Conservation (phyloP, 2,797 vertebrate species). For the Bradypus variegatus region DNA sequence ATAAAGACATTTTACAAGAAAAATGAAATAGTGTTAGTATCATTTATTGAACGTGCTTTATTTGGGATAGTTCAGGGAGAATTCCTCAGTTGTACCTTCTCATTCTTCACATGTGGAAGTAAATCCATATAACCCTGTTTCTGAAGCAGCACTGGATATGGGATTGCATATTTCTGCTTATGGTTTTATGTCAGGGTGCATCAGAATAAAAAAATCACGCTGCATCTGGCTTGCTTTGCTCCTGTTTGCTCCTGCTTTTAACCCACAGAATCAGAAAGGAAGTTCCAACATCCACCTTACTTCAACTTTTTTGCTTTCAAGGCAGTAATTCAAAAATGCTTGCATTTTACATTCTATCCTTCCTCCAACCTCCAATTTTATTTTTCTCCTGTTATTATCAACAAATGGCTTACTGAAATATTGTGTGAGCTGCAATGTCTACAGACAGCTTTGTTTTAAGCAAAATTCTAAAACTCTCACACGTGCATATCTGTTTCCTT, state of each 20-base stretch:
- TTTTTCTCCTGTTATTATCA: not conserved
- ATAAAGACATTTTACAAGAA: not conserved
- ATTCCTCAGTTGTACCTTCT: not conserved
- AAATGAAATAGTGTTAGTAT: not conserved
- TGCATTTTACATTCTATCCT: not conserved
- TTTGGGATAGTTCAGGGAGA: not conserved
- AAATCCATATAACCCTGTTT: not conserved
- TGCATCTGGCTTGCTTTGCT: not conserved
- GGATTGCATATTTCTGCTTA: not conserved
- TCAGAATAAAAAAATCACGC: conserved; percentile 5
- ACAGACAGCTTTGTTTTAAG: conserved; percentile 30
- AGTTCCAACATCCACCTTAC: not conserved
- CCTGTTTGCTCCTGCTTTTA: not conserved
- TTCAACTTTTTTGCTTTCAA: conserved; percentile 3
- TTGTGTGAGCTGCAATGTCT: not conserved
- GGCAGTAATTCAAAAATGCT: not conserved
- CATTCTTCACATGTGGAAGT: not conserved
- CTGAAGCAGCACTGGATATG: not conserved
- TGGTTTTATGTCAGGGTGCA: not conserved
- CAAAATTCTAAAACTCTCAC: not conserved
- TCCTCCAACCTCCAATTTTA: not conserved
- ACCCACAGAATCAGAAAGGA: not conserved
- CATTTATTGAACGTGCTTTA: not conserved
- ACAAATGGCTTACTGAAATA: conserved; percentile 26
- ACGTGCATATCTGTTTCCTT: not conserved